A percentile compares a stretch with the other conserved stretches of the same genome.
Conservation (phyloP, 2,797 vertebrate genomes). For the Garrulus glandarius region DNA sequence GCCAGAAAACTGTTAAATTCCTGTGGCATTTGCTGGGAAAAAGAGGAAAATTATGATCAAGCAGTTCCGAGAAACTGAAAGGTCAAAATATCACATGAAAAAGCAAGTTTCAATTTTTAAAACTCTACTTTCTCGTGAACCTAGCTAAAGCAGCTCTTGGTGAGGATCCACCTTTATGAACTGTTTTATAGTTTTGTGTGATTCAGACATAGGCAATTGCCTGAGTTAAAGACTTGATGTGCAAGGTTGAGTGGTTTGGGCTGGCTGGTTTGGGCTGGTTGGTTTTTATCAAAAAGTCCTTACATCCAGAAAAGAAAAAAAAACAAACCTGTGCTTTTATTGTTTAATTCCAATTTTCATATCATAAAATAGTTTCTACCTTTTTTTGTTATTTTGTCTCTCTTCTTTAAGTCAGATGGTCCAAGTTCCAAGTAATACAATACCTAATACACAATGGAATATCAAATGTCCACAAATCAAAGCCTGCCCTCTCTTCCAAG, state of each 20-base stretch:
- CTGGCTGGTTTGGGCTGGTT: neutral
- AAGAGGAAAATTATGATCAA: neutral
- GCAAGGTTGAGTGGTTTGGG: neutral
- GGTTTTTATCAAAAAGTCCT: neutral
- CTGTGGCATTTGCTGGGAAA: neutral
- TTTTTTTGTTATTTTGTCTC: neutral
- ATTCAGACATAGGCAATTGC: neutral
- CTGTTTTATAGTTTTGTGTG: neutral
- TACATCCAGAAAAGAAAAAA: neutral
- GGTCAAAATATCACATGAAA: neutral
- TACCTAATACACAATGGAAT: neutral
- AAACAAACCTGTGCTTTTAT: neutral
- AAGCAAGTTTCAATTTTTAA: neutral
- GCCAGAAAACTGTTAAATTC: neutral
- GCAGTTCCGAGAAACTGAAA: neutral
- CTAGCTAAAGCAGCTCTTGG: neutral
- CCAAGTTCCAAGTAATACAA: neutral
- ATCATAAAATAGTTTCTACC: neutral
- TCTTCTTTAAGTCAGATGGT: neutral
- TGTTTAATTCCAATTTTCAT: neutral
- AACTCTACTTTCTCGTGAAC: neutral
- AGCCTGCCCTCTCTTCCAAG: neutral
- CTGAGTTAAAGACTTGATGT: neutral
- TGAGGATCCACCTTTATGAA: neutral
- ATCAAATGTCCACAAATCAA: conserved; percentile 31